These are phyloP conservation scores for Arothron firmamentum DNA, from an alignment of 2,113 vertebrate genomes.

Conservation along the genomic window DNA sequence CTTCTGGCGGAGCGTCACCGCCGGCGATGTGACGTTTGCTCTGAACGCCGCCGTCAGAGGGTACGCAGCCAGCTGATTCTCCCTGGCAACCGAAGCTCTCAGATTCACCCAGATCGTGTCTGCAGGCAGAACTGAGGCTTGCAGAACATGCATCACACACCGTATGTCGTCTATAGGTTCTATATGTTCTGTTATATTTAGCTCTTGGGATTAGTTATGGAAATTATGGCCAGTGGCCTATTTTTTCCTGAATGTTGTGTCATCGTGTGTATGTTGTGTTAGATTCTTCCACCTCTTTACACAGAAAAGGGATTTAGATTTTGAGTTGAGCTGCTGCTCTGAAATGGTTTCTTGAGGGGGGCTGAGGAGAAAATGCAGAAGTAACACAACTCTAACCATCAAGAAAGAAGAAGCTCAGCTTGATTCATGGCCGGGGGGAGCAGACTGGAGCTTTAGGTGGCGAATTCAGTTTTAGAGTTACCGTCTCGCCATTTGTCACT, in stretches of 20 bases:
- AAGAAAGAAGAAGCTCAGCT: no score
- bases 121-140: constrained; percentile 40
- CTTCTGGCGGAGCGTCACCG: constrained; percentile 50
- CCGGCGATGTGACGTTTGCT: constrained; percentile 43
- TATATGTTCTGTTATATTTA: constrained; percentile 50
- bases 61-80: constrained; percentile 38
- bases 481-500: no score
- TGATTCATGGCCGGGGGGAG: no score
- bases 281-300: no score
- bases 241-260: constrained; percentile 19
- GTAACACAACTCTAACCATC: no score
- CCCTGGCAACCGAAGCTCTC: constrained; percentile 28
- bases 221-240: constrained; percentile 25
- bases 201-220: constrained; percentile 33
- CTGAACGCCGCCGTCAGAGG: constrained; percentile 48
- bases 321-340: no score
- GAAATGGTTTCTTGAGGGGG: no score
- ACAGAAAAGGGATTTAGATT: no score
- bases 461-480: no score
- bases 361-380: neutral
- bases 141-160: constrained; percentile 34
- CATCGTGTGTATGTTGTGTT: no score
- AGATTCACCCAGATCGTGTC: constrained; percentile 12
- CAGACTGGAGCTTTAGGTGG: no score
- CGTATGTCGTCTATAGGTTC: constrained; percentile 9